Conservation (phyloP, 2,797 vertebrate species). For the Chelonia mydas region DNA sequence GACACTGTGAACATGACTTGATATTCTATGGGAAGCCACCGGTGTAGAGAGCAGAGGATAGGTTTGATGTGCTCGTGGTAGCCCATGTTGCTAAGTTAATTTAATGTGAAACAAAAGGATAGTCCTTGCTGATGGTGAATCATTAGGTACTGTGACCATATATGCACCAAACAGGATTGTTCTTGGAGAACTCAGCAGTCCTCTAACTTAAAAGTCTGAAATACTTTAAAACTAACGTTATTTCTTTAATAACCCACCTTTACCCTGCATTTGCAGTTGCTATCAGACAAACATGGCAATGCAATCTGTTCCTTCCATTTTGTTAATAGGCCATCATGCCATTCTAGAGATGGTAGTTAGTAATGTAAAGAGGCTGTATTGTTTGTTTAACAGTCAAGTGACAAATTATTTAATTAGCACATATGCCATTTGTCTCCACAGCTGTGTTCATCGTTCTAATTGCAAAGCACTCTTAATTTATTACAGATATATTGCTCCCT, state of each 20-base stretch:
- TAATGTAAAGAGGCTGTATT: conserved; percentile 79
- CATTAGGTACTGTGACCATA: conserved; percentile 53
- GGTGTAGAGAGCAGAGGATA: not conserved
- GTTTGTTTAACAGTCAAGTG: conserved; percentile 85
- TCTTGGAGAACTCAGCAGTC: conserved; percentile 8
- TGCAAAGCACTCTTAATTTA: conserved; percentile 82
- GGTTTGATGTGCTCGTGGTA: not conserved
- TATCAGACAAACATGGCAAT: conserved; percentile 38
- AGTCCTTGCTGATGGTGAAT: conserved; percentile 31
- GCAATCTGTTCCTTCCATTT: conserved; percentile 61
- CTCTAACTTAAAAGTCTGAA: not conserved
- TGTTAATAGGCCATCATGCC: conserved; percentile 74
- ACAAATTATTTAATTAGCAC: conserved; percentile 89
- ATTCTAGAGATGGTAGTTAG: conserved; percentile 67
- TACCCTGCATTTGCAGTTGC: not conserved
- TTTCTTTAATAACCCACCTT: conserved; percentile 44
- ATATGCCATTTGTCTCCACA: conserved; percentile 82
- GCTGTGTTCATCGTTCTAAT: conserved; percentile 84
- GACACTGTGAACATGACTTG: fast-evolving
- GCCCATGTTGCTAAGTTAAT: not conserved
- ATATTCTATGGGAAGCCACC: fast-evolving
- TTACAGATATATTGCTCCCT: conserved; percentile 75
- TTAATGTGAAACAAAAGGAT: conserved; percentile 63
- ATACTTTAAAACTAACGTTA: conserved; percentile 29
- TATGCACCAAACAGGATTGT: conserved; percentile 56